Evolutionary conservation across 2,888 invertebrate genomes (phyloP), one percentile per base, ranked within the genome.

Genomic region (Callyntrura sp.): DNA sequence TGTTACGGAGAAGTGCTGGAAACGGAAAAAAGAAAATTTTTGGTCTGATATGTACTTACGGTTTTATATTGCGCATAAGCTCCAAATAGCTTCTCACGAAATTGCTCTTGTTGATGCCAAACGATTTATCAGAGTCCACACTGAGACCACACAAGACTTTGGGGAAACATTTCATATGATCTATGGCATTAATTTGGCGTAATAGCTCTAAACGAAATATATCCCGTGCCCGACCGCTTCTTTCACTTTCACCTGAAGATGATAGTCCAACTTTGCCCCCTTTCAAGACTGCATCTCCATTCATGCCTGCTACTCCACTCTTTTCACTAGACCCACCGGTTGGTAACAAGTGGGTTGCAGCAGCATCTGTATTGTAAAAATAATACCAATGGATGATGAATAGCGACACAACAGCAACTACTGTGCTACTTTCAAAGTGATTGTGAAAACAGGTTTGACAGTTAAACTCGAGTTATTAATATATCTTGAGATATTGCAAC

Each of bases 161-260:
- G 17, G 91, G 91, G 79, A 91, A 91, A 45, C 91, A 91, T 85
- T 90, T 91, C 90, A 90, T 90, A 85, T 91, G 91, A 88, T 91
- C 91, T 82, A 90, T 88, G 68, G 88, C 85, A 68, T 91, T 90
- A 82, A 91, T 91, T 88, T 91, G 90, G 45, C 90, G 88, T 25
- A 91, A 82, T 45, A 91, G 79, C 55, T 90, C 88, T 43, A 91
- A 48, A 12, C 91, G 84, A 62, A 86, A 68, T 20, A 65, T 62
- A 45, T 91, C 85, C 28, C 84, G 9, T 9, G 79, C 81, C n/a
- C 90, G 81, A 9, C 62, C 81, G 70, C 25, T 79, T 60, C 89
- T 85, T 65, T 76, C 78, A 43, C 78, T 84, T 55, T 81, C 87
- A 25, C 28, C 81, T 62, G 83, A 28, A 35, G 20, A 45, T 5